phyloP scores from a whole-genome alignment of 1,140 invertebrate species.

The Aphidius gifuensis region DNA sequence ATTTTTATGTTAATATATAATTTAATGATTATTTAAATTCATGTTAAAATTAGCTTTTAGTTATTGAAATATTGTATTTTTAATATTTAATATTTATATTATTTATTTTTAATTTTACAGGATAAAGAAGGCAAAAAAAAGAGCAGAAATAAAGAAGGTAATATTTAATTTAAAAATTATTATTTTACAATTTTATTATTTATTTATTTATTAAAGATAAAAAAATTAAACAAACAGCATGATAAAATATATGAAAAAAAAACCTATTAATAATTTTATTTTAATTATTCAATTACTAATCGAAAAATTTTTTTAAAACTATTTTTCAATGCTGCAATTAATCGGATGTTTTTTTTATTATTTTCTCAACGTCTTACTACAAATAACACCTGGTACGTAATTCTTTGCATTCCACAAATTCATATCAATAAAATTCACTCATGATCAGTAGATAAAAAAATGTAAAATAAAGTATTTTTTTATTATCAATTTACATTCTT shows the following conservation, averaged over 20 bases:
- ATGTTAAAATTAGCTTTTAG: no score
- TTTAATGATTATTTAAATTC: no score
- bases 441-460: no score
- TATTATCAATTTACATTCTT: no score
- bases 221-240: background rate
- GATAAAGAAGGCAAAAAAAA: conserved; percentile 79
- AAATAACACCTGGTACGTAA: background rate
- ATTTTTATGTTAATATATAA: no score
- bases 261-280: background rate
- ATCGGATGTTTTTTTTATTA: background rate
- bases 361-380: conserved; percentile 5
- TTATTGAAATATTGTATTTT: no score
- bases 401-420: background rate
- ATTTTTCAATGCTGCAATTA: no score
- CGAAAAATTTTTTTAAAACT: background rate
- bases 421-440: no score
- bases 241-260: background rate
- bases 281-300: conserved; percentile 8
- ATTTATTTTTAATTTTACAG: conserved; percentile 53
- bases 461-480: no score
- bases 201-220: conserved; percentile 1
- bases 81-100: conserved; percentile 7
- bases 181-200: background rate
- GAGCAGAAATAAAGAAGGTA: conserved; percentile 80
- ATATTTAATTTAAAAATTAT: conserved; percentile 25